A percentile compares a stretch with the other conserved stretches of the same genome.
phyloP scores from a whole-genome alignment of 2,888 invertebrate species.

The Luperina testacea region DNA sequence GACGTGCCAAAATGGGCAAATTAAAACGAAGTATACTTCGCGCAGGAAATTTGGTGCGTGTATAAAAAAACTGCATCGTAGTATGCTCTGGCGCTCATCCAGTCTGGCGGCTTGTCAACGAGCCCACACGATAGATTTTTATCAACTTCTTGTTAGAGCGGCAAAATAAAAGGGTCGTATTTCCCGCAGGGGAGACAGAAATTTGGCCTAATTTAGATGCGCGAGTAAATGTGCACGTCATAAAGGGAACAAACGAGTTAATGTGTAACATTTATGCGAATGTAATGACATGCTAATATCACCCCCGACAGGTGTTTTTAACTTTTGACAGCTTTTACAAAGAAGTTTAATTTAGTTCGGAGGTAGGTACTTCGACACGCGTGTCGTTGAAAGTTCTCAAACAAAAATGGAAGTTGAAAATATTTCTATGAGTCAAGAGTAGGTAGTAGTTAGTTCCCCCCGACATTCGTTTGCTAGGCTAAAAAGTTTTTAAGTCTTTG shows the following conservation, averaged over 20 bases:
- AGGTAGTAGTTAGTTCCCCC: slow-evolving; percentile 23
- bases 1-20: slow-evolving; percentile 88
- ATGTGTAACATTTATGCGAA: slow-evolving; percentile 53
- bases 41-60: slow-evolving; percentile 76
- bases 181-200: slow-evolving; percentile 46
- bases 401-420: slow-evolving; percentile 27
- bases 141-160: slow-evolving; percentile 65
- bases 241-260: slow-evolving; percentile 58
- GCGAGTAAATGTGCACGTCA: slow-evolving; percentile 52
- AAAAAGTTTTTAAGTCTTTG: slow-evolving; percentile 15
- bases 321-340: slow-evolving; percentile 53
- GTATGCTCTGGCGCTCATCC: slow-evolving; percentile 77
- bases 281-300: slow-evolving; percentile 62
- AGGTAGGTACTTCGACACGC: slow-evolving; percentile 26
- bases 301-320: slow-evolving; percentile 60
- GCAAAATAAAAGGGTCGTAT: slow-evolving; percentile 59
- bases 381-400: slow-evolving; percentile 35
- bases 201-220: slow-evolving; percentile 55
- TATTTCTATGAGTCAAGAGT: background rate
- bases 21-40: slow-evolving; percentile 84
- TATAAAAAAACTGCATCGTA: slow-evolving; percentile 79
- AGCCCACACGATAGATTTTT: slow-evolving; percentile 68
- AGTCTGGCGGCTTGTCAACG: slow-evolving; percentile 76
- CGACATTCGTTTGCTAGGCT: slow-evolving; percentile 19
- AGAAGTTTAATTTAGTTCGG: slow-evolving; percentile 44